A percentile compares a stretch with the other conserved stretches of the same genome.
Evolutionary conservation across 2,888 invertebrate species (phyloP).

Genomic region (Adelognathus sp.): DNA sequence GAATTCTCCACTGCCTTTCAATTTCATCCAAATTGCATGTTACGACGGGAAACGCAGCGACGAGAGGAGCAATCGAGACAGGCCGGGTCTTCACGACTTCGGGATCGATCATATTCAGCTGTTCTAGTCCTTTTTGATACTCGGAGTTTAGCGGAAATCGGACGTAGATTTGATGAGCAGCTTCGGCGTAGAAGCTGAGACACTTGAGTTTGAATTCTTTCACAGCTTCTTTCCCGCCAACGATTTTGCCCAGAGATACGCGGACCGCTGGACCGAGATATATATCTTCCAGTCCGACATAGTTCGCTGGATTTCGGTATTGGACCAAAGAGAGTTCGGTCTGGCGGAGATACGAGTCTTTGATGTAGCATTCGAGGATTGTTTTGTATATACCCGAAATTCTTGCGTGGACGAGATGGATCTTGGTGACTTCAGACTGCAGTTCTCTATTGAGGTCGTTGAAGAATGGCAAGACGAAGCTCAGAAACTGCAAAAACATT

Average conservation of each 20-base stretch:
- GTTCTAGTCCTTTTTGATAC: not conserved
- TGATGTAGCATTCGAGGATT: not conserved
- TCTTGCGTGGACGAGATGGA: not conserved
- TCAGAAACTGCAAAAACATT: conserved; percentile 44
- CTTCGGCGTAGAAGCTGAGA: conserved; percentile 9
- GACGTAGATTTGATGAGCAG: not conserved
- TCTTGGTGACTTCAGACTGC: conserved; percentile 13
- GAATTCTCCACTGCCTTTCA: not conserved
- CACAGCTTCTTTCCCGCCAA: not conserved
- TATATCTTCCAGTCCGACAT: no score
- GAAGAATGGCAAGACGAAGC: conserved; percentile 6
- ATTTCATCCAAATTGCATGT: not conserved
- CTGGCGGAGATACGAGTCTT: not conserved
- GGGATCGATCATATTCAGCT: not conserved
- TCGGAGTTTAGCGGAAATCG: not conserved
- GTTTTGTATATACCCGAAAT: not conserved
- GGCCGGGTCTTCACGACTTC: not conserved
- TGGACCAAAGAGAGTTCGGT: not conserved
- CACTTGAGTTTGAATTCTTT: conserved; percentile 9
- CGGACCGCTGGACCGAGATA: no score
- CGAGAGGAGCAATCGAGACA: not conserved
- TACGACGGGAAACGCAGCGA: not conserved
- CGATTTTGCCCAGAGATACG: no score
- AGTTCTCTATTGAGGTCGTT: not conserved
- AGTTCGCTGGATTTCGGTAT: no score